Percentiles rank a stretch among this genome's conserved stretches.
phyloP scores from a whole-genome alignment of 2,113 vertebrate genomes.

The Ciconia stormi region DNA sequence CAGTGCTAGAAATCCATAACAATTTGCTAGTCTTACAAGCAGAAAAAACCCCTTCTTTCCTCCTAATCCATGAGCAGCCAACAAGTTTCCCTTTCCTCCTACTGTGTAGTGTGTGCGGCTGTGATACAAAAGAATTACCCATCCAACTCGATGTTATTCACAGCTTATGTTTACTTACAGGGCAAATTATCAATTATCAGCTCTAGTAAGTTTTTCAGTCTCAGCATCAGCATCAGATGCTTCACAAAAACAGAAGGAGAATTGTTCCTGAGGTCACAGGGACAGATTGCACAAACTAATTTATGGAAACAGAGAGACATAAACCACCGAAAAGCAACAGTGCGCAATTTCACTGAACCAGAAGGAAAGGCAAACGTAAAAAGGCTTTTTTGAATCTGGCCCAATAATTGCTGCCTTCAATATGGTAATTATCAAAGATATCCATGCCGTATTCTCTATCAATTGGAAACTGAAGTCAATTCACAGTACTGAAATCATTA shows the following conservation, averaged over 20 bases:
- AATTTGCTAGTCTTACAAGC: background rate
- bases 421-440: background rate
- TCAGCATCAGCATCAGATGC: background rate
- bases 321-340: background rate
- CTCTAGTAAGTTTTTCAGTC: background rate
- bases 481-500: background rate
- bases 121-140: background rate
- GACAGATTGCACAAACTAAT: constrained; percentile 34
- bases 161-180: constrained; percentile 30
- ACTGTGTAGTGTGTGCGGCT: rapidly evolving
- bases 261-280: constrained; percentile 10
- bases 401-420: background rate
- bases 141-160: background rate
- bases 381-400: background rate
- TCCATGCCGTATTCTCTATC: background rate
- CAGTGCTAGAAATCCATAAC: background rate
- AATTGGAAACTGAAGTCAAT: background rate
- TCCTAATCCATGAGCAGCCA: background rate
- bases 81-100: background rate
- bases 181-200: constrained; percentile 19
- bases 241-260: background rate
- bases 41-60: background rate
- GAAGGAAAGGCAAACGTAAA: background rate
- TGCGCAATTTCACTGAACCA: background rate
- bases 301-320: background rate